A percentile compares a stretch with the other conserved stretches of the same genome.
phyloP scores from a whole-genome alignment of 1,140 invertebrate species.

The Leptonema lineaticorne region DNA sequence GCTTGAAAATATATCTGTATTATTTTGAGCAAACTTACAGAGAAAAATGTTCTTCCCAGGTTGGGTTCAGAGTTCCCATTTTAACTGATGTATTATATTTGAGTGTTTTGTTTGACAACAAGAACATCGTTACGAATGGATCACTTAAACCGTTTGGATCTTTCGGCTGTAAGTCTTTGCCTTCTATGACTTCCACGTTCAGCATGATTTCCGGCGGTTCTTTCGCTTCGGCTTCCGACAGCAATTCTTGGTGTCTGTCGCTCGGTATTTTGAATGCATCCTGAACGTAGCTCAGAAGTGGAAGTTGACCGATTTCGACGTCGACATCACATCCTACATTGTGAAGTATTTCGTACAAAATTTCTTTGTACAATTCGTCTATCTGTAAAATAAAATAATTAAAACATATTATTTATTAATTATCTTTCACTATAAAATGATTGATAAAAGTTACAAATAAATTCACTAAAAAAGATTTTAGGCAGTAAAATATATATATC shows the following conservation, averaged over 20 bases:
- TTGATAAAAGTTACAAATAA: not conserved
- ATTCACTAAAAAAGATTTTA: too few relatives aligned
- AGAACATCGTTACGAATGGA: constrained; percentile 86
- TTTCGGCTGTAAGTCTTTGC: constrained; percentile 88
- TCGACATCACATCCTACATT: constrained; percentile 78
- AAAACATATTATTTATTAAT: constrained; percentile 19
- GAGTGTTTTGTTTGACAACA: constrained; percentile 72
- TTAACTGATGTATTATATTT: constrained; percentile 91
- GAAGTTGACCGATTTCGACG: constrained; percentile 66
- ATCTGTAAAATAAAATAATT: constrained; percentile 62
- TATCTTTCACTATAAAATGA: too few relatives aligned
- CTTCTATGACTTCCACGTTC: constrained; percentile 92
- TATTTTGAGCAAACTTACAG: constrained; percentile 76
- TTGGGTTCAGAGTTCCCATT: constrained; percentile 81
- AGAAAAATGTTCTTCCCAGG: constrained; percentile 97
- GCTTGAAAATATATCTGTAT: not conserved
- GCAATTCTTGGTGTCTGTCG: constrained; percentile 68
- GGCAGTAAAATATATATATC: too few relatives aligned
- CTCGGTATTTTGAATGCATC: constrained; percentile 84
- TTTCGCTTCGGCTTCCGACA: constrained; percentile 69
- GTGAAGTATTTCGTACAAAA: constrained; percentile 90
- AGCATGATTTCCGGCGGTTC: constrained; percentile 89
- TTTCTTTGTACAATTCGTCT: constrained; percentile 89
- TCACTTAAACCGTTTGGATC: constrained; percentile 96
- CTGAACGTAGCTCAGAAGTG: constrained; percentile 79